Evolutionary conservation across 1,140 invertebrate species (phyloP), one percentile per base, ranked within the genome.

Genomic region (Cotesia chilonis): DNA sequence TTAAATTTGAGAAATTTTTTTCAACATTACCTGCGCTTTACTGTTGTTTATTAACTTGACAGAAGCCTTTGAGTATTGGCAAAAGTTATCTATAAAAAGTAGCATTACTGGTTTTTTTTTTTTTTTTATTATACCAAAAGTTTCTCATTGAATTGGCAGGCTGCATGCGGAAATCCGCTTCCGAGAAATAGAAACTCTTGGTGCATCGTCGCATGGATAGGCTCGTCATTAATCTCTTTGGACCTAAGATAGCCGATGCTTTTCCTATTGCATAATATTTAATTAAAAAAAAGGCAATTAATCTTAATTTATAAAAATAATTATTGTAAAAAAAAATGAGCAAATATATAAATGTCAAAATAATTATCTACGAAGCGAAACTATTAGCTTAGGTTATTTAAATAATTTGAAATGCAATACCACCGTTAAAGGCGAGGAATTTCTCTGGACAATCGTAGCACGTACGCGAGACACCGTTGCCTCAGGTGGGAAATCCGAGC

Each of bases 111-210:
- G 5, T 57, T 14, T 57, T 17, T 55, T 47, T 47, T 47, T 47
- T 7, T 17, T 55, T 14, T 14, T 14, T 14, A 47, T 12, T 36
- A 9, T 51, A 14, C 35, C 41, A 20, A 68, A 41, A 37, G 28
- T 61, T 28, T 61, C 59, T 61, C 38, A 41, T 41, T 68, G 51
- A 68, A 68, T 68, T 68, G 66, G 41, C 41, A 68, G 66, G 51
- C 28, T 20, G 66, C 51, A 57, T 67, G 70, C 70, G 70, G 70
- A 72, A 72, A 65, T 72, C 52, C 63, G 61, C 54, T 72, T 72
- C 70, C 61, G 36, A 66, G 70, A 66, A 72, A 55, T 66, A 72
- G 70, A 72, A 72, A 72, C 70, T 72, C 70, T 51, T 71, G 54
- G 52, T 72, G 52, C 66, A 54, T 55, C 60, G 60, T 63, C 60